A percentile compares a stretch with the other conserved stretches of the same genome.
Conservation (phyloP, 1,140 invertebrate genomes). For the Papilio xuthus region DNA sequence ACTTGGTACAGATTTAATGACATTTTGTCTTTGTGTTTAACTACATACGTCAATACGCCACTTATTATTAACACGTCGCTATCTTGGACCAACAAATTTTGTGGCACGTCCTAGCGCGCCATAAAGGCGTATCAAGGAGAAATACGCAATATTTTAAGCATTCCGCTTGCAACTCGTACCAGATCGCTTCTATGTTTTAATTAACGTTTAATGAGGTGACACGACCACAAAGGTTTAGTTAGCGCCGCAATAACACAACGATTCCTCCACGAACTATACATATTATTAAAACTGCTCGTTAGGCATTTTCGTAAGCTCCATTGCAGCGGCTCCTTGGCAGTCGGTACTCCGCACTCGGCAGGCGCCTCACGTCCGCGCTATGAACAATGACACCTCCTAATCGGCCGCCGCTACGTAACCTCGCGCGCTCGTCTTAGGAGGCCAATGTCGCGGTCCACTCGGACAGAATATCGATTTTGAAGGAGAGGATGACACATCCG, state of each 20-base stretch:
- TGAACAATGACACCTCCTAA: slow-evolving; percentile 75
- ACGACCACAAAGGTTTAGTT: slow-evolving; percentile 56
- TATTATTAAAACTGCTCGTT: slow-evolving; percentile 69
- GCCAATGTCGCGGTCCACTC: slow-evolving; percentile 73
- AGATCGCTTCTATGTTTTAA: slow-evolving; percentile 24
- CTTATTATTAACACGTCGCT: not conserved
- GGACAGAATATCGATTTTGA: slow-evolving; percentile 70
- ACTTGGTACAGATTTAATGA: not conserved
- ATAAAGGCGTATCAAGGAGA: slow-evolving; percentile 42
- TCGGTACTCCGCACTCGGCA: slow-evolving; percentile 41
- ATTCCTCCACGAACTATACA: slow-evolving; percentile 70
- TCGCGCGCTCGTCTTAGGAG: slow-evolving; percentile 67
- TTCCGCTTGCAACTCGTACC: slow-evolving; percentile 18
- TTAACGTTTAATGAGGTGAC: slow-evolving; percentile 26
- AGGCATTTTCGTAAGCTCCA: slow-evolving; percentile 66
- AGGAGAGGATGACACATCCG: slow-evolving; percentile 67
- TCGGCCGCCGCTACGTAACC: slow-evolving; percentile 69
- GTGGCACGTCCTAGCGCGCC: slow-evolving; percentile 34
- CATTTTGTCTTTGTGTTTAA: not conserved
- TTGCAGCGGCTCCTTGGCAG: slow-evolving; percentile 28
- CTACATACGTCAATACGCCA: not conserved
- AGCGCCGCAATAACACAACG: slow-evolving; percentile 65
- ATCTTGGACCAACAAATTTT: slow-evolving; percentile 24
- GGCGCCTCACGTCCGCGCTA: slow-evolving; percentile 59
- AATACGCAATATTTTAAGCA: slow-evolving; percentile 48